Conservation (phyloP, 2,888 invertebrate genomes). For the Elysia crispata region DNA sequence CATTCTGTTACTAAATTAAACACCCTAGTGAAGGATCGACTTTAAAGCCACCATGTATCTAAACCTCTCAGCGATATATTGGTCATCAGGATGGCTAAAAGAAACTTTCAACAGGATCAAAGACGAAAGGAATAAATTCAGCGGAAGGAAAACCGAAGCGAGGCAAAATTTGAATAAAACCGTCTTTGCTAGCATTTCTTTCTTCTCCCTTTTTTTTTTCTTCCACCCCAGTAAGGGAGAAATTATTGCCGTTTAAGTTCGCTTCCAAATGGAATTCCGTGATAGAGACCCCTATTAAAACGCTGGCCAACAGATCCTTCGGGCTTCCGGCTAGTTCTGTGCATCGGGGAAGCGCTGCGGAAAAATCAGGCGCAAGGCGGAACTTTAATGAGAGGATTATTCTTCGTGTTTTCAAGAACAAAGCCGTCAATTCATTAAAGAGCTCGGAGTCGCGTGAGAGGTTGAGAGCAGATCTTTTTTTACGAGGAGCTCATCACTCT, state of each 20-base stretch:
- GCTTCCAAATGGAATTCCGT: slow-evolving; percentile 44
- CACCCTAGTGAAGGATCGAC: too few relatives aligned
- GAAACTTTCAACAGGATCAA: too few relatives aligned
- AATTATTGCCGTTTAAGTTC: slow-evolving; percentile 20
- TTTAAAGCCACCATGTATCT: too few relatives aligned
- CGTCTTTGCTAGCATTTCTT: neutral
- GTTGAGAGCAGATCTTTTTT: too few relatives aligned
- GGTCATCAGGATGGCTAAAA: too few relatives aligned
- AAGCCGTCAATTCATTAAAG: slow-evolving; percentile 49
- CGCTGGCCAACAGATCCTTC: slow-evolving; percentile 39
- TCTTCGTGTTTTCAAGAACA: slow-evolving; percentile 49
- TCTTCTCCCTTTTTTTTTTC: neutral
- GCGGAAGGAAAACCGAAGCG: too few relatives aligned
- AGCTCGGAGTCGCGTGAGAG: slow-evolving; percentile 22
- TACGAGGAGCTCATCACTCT: too few relatives aligned
- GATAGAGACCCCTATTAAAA: slow-evolving; percentile 47
- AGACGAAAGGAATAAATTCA: too few relatives aligned
- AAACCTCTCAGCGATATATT: too few relatives aligned
- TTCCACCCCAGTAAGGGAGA: neutral
- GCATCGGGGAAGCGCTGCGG: slow-evolving; percentile 42
- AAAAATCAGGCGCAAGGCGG: slow-evolving; percentile 51
- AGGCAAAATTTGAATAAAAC: too few relatives aligned
- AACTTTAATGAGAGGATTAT: slow-evolving; percentile 55
- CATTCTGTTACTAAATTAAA: too few relatives aligned
- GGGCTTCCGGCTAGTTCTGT: slow-evolving; percentile 45